These are phyloP conservation scores for Prietella phreatophila DNA, from an alignment of 2,113 vertebrate genomes.

Conservation along the genomic window DNA sequence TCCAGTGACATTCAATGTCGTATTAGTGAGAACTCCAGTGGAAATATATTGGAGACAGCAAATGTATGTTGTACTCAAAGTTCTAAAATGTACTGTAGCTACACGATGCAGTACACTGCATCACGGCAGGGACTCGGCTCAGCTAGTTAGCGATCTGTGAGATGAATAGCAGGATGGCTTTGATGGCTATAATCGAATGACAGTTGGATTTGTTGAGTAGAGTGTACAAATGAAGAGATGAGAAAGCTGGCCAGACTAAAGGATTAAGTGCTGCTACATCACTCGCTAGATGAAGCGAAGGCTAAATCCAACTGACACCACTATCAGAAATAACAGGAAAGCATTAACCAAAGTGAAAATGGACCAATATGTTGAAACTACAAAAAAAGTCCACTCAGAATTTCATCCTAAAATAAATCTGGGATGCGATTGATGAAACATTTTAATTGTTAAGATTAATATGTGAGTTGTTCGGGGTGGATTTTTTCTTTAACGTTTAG, in stretches of 20 bases:
- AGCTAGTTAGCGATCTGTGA: not conserved
- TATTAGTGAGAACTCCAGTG: not conserved
- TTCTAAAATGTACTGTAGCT: not conserved
- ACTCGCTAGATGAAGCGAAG: not conserved
- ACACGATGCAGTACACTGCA: not conserved
- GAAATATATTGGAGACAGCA: not conserved
- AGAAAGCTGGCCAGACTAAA: not conserved
- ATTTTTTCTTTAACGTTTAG: not conserved
- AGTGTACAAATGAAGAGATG: not conserved
- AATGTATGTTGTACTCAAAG: not conserved
- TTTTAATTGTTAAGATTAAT: not conserved
- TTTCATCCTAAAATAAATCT: not conserved
- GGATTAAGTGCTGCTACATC: not conserved
- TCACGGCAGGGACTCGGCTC: not conserved
- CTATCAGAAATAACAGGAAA: not conserved
- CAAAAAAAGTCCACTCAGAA: no score
- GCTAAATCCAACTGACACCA: not conserved
- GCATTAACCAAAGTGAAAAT: not conserved
- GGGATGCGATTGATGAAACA: not conserved
- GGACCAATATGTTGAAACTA: not conserved
- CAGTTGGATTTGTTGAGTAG: not conserved
- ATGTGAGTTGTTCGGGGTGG: not conserved
- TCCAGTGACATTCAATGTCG: not conserved
- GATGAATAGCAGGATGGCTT: not conserved
- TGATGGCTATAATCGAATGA: not conserved